These are phyloP conservation scores for Cirrhinus molitorella DNA, from an alignment of 2,797 vertebrate species.

Conservation along the genomic window DNA sequence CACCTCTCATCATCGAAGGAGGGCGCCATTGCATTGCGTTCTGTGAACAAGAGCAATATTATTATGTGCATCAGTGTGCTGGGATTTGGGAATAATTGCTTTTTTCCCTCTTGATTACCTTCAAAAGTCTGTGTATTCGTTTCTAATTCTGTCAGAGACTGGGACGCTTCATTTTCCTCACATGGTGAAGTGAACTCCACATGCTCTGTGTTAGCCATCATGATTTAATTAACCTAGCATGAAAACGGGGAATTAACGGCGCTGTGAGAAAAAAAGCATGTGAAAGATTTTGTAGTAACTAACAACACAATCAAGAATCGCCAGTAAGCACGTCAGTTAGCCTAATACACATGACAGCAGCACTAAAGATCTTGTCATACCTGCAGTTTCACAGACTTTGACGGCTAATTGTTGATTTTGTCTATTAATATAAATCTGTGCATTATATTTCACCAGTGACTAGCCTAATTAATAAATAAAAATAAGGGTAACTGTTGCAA, in stretches of 20 bases:
- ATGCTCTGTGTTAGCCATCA: not conserved
- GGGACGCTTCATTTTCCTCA: not conserved
- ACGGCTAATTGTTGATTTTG: not conserved
- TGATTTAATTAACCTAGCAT: not conserved
- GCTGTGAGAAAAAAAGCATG: not conserved
- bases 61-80: not conserved
- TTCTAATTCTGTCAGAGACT: not conserved
- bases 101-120: not conserved
- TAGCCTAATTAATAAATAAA: not conserved
- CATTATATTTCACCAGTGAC: not conserved
- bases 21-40: slow-evolving; percentile 59
- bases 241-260: not conserved
- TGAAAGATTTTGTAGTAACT: not conserved
- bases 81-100: not conserved
- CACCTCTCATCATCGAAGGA: slow-evolving; percentile 29
- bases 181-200: not conserved
- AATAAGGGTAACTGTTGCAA: not conserved
- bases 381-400: not conserved
- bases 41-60: slow-evolving; percentile 10
- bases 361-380: not conserved
- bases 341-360: not conserved
- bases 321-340: not conserved
- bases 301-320: not conserved
- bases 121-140: not conserved
- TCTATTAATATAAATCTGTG: not conserved